Conservation (phyloP, 2,797 vertebrate genomes). For the Coregonus suidteri region DNA sequence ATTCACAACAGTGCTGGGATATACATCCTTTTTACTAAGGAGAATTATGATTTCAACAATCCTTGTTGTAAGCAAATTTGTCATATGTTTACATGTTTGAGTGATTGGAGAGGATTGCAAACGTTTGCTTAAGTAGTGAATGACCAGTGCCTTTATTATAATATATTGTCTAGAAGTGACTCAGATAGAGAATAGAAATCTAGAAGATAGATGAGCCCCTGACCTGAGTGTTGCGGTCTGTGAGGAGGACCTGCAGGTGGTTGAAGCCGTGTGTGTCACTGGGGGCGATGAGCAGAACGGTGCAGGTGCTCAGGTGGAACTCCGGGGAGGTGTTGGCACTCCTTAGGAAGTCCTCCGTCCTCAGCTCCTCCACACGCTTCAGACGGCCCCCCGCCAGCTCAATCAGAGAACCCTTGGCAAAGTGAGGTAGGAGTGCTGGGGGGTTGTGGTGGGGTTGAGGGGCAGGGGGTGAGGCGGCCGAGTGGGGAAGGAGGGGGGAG, state of each 20-base stretch:
- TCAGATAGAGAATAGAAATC: neutral
- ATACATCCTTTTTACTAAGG: neutral
- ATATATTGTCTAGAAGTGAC: neutral
- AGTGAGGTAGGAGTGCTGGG: conserved; percentile 83
- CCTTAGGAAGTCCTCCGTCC: conserved; percentile 79
- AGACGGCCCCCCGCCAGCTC: conserved; percentile 76
- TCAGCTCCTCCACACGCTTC: conserved; percentile 80
- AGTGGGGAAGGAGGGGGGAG: conserved; percentile 12
- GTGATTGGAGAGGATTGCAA: neutral
- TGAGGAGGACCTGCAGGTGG: conserved; percentile 80
- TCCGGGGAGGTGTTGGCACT: conserved; percentile 78
- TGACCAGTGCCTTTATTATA: neutral
- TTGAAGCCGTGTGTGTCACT: conserved; percentile 74
- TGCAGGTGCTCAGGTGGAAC: conserved; percentile 83
- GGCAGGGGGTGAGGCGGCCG: conserved; percentile 15
- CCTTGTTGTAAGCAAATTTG: neutral
- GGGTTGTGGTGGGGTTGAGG: conserved; percentile 46
- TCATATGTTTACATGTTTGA: neutral
- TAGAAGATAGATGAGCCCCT: conserved; percentile 13
- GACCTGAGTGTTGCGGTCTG: conserved; percentile 83
- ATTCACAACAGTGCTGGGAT: neutral
- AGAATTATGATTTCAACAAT: neutral
- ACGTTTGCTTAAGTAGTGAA: neutral
- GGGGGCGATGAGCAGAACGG: conserved; percentile 73
- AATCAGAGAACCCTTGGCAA: conserved; percentile 82